Evolutionary conservation across 1,140 invertebrate genomes (phyloP).

Genomic region (Pseudoatta argentina): DNA sequence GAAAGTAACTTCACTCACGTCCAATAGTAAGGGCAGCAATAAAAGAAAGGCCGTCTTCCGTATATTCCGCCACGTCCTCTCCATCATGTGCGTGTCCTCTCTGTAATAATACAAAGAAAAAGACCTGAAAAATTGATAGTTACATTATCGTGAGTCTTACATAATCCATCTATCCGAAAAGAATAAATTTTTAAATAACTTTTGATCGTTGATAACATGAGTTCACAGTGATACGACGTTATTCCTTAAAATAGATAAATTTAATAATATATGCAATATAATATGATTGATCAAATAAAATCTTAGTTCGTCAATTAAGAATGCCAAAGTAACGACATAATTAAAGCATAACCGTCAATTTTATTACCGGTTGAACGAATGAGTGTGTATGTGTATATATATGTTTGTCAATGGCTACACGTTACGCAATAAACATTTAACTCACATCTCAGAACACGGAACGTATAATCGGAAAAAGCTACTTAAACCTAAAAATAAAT

Average conservation of each 20-base stretch:
- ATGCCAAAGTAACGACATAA: not conserved
- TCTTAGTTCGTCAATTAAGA: not conserved
- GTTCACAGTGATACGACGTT: not conserved
- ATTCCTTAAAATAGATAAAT: not conserved
- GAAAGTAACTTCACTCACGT: conserved; percentile 80
- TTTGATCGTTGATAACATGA: not conserved
- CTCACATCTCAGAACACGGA: conserved; percentile 36
- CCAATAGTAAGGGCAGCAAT: conserved; percentile 80
- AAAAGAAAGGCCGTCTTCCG: conserved; percentile 80
- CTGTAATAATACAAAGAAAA: conserved; percentile 79
- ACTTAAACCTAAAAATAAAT: not conserved
- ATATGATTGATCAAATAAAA: not conserved
- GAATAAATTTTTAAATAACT: not conserved
- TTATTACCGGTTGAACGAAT: conserved; percentile 13
- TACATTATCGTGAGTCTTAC: not conserved
- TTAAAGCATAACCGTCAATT: not conserved
- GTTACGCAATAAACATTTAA: conserved; percentile 64
- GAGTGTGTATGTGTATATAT: not conserved
- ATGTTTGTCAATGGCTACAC: not conserved
- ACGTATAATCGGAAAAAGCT: conserved; percentile 43
- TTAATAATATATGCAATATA: not conserved
- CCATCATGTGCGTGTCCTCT: conserved; percentile 82
- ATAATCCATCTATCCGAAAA: not conserved
- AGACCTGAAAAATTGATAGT: conserved; percentile 48
- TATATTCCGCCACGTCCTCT: conserved; percentile 84